Base-by-base conservation (phyloP, 2,888 invertebrate genomes). In the Prosopocoilus inquinatus region DNA sequence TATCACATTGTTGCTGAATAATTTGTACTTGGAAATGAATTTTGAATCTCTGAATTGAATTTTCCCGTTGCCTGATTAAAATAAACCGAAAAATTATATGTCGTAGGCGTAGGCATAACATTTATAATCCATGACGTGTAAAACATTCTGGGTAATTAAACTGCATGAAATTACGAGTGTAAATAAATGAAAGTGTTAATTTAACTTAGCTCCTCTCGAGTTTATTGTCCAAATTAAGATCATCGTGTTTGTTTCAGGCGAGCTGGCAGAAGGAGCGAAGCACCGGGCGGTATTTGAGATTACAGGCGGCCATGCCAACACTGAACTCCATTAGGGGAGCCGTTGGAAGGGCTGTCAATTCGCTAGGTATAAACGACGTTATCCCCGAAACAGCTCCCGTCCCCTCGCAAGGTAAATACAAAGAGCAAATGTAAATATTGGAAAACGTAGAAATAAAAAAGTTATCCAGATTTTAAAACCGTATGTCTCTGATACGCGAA, bases 291-390 rank as follows among this genome's bases (percentile, higher is more conserved):
- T 13, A 47, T 47, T 16, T 35, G 47, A 35, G 33, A 35, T 47
- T 33, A 47, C 32, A 47, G 47, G 15, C 47, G 35, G 34, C 47
- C 11, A 35, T 47, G 47, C 47, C 34, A 35, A 33, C 35, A 16
- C 34, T 47, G 33, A 34, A 28, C 46, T 33, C 35, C 47, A 33
- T 47, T 33, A 34, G 9, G 32, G 47, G 47, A 34, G 33, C 47
- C 56, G 56, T 50, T 43, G 59, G 59, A 51, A 57, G 53, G 57
- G 52, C 59, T 52, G 52, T 36, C 11, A 12, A 50, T 46, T 51
- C 57, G 43, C 57, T 59, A 35, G 50, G 57, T 54, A 50, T 59
- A 49, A 59, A 59, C 54, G 57, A 59, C 53, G 57, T 59, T 36
- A 54, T 59, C 51, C 53, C 57, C 45, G 53, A 51, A 8, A 46